Conservation (phyloP, 35 echinoderm and acorn worm species). For the Lytechinus variegatus region DNA sequence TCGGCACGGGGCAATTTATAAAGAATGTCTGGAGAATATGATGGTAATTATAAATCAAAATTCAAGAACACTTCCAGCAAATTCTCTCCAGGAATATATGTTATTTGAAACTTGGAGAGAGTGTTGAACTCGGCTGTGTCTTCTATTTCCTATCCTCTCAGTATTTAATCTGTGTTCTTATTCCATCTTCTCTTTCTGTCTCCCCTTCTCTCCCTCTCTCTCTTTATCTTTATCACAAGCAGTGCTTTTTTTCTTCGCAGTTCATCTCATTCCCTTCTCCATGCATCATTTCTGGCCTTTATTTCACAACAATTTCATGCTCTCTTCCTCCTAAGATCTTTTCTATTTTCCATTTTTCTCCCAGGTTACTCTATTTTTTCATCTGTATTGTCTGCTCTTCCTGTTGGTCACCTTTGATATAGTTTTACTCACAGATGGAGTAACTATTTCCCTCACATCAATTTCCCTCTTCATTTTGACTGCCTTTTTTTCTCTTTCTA, state of each 20-base stretch:
- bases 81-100: background rate
- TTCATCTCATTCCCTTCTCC: background rate
- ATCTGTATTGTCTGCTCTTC: background rate
- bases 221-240: background rate
- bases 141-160: background rate
- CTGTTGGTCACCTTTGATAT: background rate
- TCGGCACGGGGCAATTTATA: background rate
- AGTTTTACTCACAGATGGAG: too few species aligned
- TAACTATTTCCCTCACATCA: too few species aligned
- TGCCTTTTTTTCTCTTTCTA: background rate
- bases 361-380: background rate
- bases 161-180: background rate
- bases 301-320: background rate
- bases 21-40: slow-evolving; percentile 4
- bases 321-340: background rate
- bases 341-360: background rate
- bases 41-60: slow-evolving; percentile 21
- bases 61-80: background rate
- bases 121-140: background rate
- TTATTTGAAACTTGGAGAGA: background rate
- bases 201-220: background rate
- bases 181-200: background rate
- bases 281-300: background rate
- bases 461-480: too few species aligned
- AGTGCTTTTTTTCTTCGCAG: background rate